phyloP scores from a whole-genome alignment of 2,113 vertebrate genomes.

The Neopipo cinnamomea region DNA sequence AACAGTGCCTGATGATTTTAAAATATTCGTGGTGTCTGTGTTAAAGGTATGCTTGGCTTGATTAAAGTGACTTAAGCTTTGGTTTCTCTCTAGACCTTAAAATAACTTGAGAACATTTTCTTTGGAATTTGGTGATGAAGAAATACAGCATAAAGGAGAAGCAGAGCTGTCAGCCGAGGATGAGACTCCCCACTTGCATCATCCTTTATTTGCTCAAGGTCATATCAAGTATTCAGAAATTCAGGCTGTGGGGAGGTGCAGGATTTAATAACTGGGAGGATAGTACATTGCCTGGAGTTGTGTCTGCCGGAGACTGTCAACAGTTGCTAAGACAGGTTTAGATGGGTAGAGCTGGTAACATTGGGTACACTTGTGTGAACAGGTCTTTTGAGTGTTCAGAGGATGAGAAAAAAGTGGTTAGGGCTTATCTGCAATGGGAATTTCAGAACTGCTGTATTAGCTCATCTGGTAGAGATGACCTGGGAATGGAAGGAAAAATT shows the following conservation, averaged over 20 bases:
- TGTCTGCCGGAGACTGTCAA: neutral
- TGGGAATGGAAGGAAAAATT: neutral
- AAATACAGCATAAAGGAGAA: neutral
- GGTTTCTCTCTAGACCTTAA: neutral
- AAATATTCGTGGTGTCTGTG: neutral
- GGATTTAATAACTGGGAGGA: neutral
- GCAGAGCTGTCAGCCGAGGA: neutral
- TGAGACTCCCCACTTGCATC: neutral
- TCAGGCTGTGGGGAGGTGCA: neutral
- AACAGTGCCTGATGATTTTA: neutral
- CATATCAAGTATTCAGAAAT: neutral
- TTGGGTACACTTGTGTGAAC: neutral
- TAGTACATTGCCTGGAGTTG: neutral
- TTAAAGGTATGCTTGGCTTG: neutral
- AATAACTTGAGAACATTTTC: neutral
- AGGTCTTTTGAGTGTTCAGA: neutral
- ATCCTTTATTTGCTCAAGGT: slow-evolving; percentile 24
- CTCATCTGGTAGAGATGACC: neutral
- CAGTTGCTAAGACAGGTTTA: neutral
- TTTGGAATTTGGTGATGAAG: neutral
- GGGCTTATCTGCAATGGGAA: neutral
- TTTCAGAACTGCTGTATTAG: neutral
- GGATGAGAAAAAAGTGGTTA: neutral
- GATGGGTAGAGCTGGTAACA: neutral
- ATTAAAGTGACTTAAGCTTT: neutral